Evolutionary conservation across 2,113 vertebrate genomes (phyloP).

Genomic region (Bothrops jararaca): DNA sequence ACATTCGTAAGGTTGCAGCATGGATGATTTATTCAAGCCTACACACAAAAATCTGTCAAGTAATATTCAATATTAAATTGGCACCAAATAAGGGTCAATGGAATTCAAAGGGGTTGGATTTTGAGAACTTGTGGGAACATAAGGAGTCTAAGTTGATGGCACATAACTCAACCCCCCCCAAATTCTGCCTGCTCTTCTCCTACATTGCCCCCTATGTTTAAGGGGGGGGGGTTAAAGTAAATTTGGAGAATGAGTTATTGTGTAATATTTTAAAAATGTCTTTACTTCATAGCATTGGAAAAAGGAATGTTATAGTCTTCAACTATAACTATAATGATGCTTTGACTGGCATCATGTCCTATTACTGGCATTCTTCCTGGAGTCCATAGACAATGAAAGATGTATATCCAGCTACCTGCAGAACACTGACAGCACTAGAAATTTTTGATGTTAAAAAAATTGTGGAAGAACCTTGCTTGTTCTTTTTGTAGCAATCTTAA

Average conservation of each 20-base stretch:
- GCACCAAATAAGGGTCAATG: neutral
- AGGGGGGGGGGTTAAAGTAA: neutral
- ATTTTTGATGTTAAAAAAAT: neutral
- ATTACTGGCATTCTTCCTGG: neutral
- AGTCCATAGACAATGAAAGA: neutral
- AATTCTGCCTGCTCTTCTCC: neutral
- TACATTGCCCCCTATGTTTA: neutral
- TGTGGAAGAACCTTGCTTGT: neutral
- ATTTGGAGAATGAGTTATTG: neutral
- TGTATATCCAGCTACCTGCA: neutral
- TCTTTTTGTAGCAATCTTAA: neutral
- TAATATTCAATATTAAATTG: neutral
- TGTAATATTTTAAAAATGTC: neutral
- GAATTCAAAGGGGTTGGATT: neutral
- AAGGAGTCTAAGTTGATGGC: neutral
- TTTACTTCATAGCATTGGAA: neutral
- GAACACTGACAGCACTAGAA: neutral
- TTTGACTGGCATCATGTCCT: neutral
- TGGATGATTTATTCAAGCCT: neutral
- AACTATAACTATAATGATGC: neutral
- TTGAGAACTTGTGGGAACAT: neutral
- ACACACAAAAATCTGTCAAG: neutral
- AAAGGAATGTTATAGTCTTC: neutral
- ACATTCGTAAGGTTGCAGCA: neutral
- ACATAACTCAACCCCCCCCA: neutral